Conservation (phyloP, 92 coral and sea anemone species). For the Epizoanthus ramosus region DNA sequence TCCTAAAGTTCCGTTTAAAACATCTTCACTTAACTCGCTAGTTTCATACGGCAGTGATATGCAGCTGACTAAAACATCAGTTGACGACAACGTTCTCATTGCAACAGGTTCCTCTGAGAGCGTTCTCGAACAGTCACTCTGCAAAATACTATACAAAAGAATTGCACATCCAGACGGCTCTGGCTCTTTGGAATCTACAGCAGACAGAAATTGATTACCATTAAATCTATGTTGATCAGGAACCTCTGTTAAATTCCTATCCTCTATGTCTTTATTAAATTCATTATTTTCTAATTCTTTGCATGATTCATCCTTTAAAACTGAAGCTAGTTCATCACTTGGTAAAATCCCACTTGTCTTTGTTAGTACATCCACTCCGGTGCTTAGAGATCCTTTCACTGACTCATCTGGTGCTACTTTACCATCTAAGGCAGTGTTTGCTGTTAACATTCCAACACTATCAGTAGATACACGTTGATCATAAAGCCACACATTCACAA, state of each 20-base stretch:
- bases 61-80: slow-evolving; percentile 56
- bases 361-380: background rate
- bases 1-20: background rate
- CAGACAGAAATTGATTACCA: background rate
- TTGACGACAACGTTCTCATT: slow-evolving; percentile 27
- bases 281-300: background rate
- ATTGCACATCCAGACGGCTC: slow-evolving; percentile 35
- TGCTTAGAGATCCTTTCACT: too few species aligned
- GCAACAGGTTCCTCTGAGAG: slow-evolving; percentile 47
- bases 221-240: background rate
- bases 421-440: too few species aligned
- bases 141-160: slow-evolving; percentile 36
- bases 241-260: background rate
- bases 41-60: slow-evolving; percentile 65
- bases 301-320: background rate
- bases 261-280: background rate
- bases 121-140: slow-evolving; percentile 37
- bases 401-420: too few species aligned
- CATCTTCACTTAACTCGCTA: slow-evolving; percentile 40
- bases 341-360: slow-evolving; percentile 1
- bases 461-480: background rate
- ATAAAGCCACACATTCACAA: slow-evolving; percentile 61
- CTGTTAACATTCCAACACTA: background rate
- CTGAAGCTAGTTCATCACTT: background rate
- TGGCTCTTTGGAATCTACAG: background rate